These are phyloP conservation scores for Larimichthys crocea DNA, from an alignment of 2,113 vertebrate species.

Conservation along the genomic window DNA sequence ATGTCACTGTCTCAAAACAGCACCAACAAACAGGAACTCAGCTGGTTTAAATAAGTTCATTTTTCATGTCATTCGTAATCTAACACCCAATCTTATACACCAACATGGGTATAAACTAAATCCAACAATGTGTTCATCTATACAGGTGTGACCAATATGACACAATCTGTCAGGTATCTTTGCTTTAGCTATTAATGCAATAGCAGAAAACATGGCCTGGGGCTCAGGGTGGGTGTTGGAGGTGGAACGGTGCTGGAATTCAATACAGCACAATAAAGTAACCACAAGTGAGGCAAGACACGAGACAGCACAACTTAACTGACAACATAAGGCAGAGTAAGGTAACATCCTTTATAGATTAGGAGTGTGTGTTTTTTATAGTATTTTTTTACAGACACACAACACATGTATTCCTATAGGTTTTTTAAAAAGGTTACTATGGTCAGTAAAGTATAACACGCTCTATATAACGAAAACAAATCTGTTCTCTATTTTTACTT, in stretches of 20 bases:
- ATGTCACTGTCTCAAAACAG: constrained; percentile 6
- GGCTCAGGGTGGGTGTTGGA: constrained; percentile 71
- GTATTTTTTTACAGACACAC: neutral
- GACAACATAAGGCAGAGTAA: constrained; percentile 17
- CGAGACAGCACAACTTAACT: constrained; percentile 40
- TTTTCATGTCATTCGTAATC: neutral
- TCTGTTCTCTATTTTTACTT: neutral
- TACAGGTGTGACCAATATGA: constrained; percentile 30
- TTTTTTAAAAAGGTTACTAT: neutral
- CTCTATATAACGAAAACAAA: neutral
- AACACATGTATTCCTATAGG: neutral
- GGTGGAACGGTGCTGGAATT: constrained; percentile 63
- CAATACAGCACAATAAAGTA: constrained; percentile 59
- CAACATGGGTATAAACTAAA: neutral
- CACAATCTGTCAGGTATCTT: constrained; percentile 61
- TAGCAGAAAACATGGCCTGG: constrained; percentile 66
- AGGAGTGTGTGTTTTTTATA: neutral
- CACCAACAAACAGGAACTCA: constrained; percentile 1
- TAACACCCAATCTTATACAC: neutral
- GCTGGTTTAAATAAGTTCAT: neutral
- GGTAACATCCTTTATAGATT: constrained; percentile 34
- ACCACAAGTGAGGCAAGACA: constrained; percentile 55
- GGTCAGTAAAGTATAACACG: neutral
- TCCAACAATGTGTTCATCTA: neutral
- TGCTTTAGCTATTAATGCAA: constrained; percentile 44